These are phyloP conservation scores for Caracal caracal DNA, from an alignment of 2,113 vertebrate species.

Conservation along the genomic window DNA sequence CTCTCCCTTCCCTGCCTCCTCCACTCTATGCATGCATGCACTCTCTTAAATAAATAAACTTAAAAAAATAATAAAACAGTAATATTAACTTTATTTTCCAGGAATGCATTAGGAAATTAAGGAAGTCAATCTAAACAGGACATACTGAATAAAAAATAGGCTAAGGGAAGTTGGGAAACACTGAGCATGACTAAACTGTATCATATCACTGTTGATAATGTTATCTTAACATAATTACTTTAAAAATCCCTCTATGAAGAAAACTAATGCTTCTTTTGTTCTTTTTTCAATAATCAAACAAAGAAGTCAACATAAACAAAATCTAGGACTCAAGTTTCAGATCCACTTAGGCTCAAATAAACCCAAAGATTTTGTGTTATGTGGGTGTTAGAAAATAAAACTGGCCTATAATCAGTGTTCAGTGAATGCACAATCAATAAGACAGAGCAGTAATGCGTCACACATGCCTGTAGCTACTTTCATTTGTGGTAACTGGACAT, in stretches of 20 bases:
- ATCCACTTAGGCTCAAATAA: constrained; percentile 7
- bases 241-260: constrained; percentile 7
- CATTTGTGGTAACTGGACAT: neutral
- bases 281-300: constrained; percentile 3
- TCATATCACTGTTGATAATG: neutral
- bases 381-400: constrained; percentile 19
- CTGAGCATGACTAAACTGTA: neutral
- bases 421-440: neutral
- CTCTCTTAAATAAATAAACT: too few species aligned
- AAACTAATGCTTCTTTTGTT: constrained; percentile 14
- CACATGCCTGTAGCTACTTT: neutral
- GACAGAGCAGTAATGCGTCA: neutral
- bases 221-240: constrained; percentile 22
- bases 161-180: neutral
- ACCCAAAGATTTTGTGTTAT: constrained; percentile 4
- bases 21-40: too few species aligned
- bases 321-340: constrained; percentile 17
- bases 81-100: constrained; percentile 30
- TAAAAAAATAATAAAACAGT: neutral
- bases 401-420: neutral
- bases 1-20: too few species aligned
- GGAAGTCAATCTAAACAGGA: neutral
- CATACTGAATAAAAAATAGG: constrained; percentile 9
- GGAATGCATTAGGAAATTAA: constrained; percentile 11
- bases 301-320: constrained; percentile 30